Base-by-base conservation (phyloP, 2,888 invertebrate species). In the Linyphia triangularis region DNA sequence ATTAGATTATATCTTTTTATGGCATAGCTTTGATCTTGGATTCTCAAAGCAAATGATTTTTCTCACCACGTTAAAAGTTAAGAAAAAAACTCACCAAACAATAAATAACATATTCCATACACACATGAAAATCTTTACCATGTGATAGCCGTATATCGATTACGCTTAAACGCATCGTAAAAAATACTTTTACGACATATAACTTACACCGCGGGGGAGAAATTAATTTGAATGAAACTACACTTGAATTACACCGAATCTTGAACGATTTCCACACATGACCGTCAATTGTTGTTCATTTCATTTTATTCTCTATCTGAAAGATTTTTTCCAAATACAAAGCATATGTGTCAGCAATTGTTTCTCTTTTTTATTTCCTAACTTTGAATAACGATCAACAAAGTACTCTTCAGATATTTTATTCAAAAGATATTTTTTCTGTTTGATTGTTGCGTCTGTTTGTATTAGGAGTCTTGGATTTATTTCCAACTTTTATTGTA, bases 141-240 rank as follows among this genome's bases (percentile, higher is more conserved):
- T 65, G 16, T 51, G 28, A 28, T 28, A 61, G 19, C 59, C 59
- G n/a, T 22, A 9, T 33, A 81, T 81, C 69, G 81, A 69, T 81
- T 69, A n/a, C 59, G 26, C 81, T 81, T 81, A 70, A 81, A 70
- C 57, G 70, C 81, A 57, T 81, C 70, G 19, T 24, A 70, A 70
- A 70, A 81, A 81, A 59, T 24, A 59, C 33, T 24, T 81, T 65
- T 57, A 59, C 33, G 70, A 69, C 81, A 70, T 81, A 37, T n/a
- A 81, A 70, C 70, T 40, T 83, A 83, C 83, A 83, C 72, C 73
- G 73, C 51, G 43, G 40, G 85, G 79, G 72, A 70, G 63, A 79
- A 85, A 85, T 85, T 85, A 85, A 79, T 85, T 79, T 78, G 85
- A 85, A 79, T 85, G 79, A 72, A 72, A 73, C 70, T 59, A 59